Conservation (phyloP, 2,797 vertebrate genomes). For the Rhynchotus rufescens region DNA sequence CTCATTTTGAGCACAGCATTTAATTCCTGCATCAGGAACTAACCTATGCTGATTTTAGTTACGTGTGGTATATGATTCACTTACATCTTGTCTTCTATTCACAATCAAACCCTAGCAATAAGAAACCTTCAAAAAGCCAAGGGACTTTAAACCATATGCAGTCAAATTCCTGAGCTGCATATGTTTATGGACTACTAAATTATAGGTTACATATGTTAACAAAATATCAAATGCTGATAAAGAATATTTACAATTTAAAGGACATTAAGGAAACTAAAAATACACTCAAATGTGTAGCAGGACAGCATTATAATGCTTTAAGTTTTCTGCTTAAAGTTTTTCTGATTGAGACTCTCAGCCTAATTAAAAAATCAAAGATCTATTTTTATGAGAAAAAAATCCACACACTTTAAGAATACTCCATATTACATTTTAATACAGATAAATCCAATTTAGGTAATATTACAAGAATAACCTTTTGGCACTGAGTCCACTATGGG, state of each 20-base stretch:
- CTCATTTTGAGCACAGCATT: not conserved
- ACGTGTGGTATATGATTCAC: not conserved
- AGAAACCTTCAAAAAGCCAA: not conserved
- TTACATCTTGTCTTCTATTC: not conserved
- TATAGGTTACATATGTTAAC: not conserved
- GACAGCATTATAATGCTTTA: not conserved
- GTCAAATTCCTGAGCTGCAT: not conserved
- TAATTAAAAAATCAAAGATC: not conserved
- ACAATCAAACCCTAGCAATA: not conserved
- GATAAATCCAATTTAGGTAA: not conserved
- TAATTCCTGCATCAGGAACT: not conserved
- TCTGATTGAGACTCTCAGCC: not conserved
- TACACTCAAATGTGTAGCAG: not conserved
- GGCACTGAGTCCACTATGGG: not conserved
- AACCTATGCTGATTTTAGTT: not conserved
- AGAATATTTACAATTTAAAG: not conserved
- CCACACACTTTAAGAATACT: accelerated
- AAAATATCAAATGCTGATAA: not conserved
- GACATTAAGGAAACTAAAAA: not conserved
- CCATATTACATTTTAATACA: not conserved
- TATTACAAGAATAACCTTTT: not conserved
- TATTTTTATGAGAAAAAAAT: not conserved
- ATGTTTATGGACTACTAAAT: not conserved
- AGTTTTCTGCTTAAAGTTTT: not conserved
- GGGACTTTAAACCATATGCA: not conserved